These are phyloP conservation scores for Aplodontia rufa DNA, from an alignment of 2,113 vertebrate species.

Conservation along the genomic window DNA sequence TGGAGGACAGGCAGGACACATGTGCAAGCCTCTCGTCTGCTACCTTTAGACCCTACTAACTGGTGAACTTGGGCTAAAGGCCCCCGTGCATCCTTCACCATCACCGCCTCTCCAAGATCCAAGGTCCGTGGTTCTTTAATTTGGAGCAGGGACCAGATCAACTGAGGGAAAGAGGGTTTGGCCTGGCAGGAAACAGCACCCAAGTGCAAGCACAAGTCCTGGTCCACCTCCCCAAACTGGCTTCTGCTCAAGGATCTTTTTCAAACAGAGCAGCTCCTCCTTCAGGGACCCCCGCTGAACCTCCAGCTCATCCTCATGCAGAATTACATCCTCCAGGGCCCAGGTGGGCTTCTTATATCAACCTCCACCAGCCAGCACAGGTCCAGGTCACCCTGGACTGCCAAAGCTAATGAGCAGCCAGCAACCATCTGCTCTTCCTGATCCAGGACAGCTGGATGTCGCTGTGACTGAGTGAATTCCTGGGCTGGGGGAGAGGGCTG, in stretches of 20 bases:
- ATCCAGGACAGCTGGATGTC: not conserved
- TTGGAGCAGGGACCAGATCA: not conserved
- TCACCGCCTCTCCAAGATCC: not conserved
- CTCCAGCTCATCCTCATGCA: constrained; percentile 86
- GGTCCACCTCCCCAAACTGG: not conserved
- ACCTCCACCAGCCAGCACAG: constrained; percentile 90
- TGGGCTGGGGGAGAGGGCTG: not conserved
- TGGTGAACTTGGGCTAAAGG: not conserved
- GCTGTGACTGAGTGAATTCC: not conserved
- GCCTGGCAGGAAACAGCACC: not conserved
- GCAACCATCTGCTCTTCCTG: not conserved
- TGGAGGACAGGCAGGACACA: not conserved
- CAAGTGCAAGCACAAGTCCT: not conserved
- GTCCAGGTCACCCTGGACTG: constrained; percentile 87
- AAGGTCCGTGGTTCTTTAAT: not conserved
- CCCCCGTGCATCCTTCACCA: not conserved
- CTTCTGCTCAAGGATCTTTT: constrained; percentile 79
- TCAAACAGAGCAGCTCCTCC: constrained; percentile 80
- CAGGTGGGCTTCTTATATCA: constrained; percentile 83
- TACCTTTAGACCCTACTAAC: too few relatives aligned
- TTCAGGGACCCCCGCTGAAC: constrained; percentile 77
- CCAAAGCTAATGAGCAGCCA: not conserved
- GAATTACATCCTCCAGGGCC: constrained; percentile 81
- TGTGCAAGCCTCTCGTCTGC: too few relatives aligned
- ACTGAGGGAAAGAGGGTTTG: not conserved